These are phyloP conservation scores for Caloenas nicobarica DNA, from an alignment of 2,113 vertebrate genomes.

Conservation along the genomic window DNA sequence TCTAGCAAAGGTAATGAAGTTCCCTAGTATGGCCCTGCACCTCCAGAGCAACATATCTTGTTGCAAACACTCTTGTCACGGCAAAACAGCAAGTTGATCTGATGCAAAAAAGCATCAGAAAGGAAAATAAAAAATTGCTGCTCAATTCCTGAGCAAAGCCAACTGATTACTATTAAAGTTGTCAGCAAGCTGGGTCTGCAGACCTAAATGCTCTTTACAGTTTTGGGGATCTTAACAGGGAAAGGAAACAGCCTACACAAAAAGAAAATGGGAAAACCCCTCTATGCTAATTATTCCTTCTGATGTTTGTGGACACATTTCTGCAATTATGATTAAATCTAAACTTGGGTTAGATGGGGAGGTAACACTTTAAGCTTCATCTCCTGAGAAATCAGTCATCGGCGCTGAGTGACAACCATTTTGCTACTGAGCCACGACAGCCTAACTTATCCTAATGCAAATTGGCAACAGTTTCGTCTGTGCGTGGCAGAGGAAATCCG, in stretches of 20 bases:
- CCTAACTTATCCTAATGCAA: slow-evolving; percentile 51
- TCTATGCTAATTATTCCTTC: neutral
- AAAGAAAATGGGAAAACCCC: neutral
- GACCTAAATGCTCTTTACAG: neutral
- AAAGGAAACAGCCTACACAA: neutral
- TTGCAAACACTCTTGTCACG: neutral
- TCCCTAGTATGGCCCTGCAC: neutral
- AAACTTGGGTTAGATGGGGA: slow-evolving; percentile 13
- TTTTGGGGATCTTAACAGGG: neutral
- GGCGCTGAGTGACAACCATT: neutral
- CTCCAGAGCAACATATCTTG: neutral
- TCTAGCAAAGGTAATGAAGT: slow-evolving; percentile 15
- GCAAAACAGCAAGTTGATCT: neutral
- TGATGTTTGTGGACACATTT: neutral
- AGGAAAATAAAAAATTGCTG: neutral
- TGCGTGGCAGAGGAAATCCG: neutral
- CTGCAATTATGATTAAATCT: slow-evolving; percentile 8
- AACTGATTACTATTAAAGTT: neutral
- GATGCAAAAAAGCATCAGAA: slow-evolving; percentile 14
- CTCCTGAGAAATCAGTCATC: slow-evolving; percentile 43
- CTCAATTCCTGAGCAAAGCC: neutral
- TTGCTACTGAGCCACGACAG: slow-evolving; percentile 44
- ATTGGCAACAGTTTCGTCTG: slow-evolving; percentile 31
- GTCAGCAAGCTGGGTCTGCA: neutral
- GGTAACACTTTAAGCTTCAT: neutral